These are phyloP conservation scores for Cerastis leucographa DNA, from an alignment of 2,888 invertebrate species.

Conservation along the genomic window DNA sequence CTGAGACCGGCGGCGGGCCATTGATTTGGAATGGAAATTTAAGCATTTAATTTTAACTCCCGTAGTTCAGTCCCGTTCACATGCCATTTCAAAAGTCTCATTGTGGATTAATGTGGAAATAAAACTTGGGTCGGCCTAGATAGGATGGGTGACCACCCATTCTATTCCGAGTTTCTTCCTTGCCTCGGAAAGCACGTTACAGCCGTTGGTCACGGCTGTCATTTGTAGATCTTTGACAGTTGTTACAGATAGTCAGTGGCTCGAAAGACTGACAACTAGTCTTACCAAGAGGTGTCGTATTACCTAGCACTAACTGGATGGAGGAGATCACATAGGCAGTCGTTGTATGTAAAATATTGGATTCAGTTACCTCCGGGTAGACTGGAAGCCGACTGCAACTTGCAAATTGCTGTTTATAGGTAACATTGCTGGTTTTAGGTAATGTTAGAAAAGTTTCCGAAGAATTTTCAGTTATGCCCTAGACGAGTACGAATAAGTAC, in stretches of 20 bases:
- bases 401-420: too few species aligned
- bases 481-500: constrained; percentile 10
- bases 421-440: background rate
- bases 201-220: background rate
- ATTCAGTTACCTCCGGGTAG: background rate
- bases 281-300: background rate
- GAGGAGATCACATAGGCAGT: background rate
- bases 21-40: background rate
- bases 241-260: background rate
- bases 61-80: background rate
- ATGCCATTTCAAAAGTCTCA: background rate
- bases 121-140: background rate
- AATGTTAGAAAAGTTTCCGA: background rate
- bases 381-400: background rate
- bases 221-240: background rate
- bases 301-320: background rate
- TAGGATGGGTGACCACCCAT: background rate
- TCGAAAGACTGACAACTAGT: background rate
- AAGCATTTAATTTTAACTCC: background rate
- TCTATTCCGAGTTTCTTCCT: background rate
- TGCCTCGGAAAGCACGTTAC: background rate
- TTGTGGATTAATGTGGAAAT: background rate
- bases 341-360: background rate
- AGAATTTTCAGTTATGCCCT: background rate
- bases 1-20: background rate